These are phyloP conservation scores for Archips xylosteana DNA, from an alignment of 2,888 invertebrate species.

Conservation along the genomic window DNA sequence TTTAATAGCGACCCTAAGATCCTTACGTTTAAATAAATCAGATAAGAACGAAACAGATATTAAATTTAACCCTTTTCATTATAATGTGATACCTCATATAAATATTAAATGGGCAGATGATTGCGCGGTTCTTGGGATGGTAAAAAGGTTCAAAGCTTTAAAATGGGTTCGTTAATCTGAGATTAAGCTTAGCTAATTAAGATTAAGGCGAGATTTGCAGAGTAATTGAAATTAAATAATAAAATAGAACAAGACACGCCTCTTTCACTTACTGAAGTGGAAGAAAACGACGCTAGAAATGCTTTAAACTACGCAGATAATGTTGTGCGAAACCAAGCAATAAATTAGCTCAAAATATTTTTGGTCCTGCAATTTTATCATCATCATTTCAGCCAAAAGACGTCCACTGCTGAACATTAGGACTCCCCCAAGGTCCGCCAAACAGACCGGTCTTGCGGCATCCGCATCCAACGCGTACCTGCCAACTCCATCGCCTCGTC, in stretches of 20 bases:
- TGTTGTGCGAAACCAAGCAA: no score
- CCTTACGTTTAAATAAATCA: conserved; percentile 50
- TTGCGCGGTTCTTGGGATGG: conserved; percentile 56
- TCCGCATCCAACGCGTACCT: no score
- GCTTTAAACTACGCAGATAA: no score
- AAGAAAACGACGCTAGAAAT: background rate
- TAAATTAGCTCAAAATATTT: no score
- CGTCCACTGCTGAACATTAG: no score
- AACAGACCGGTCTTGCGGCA: no score
- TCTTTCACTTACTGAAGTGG: background rate
- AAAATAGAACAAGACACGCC: conserved; percentile 1
- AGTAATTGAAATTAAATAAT: conserved; percentile 15
- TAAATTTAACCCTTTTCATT: conserved; percentile 61
- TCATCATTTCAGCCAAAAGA: no score
- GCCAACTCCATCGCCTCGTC: no score
- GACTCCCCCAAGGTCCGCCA: no score
- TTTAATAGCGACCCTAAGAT: conserved; percentile 16
- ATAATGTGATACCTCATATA: conserved; percentile 56
- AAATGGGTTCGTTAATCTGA: conserved; percentile 59
- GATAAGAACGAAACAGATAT: conserved; percentile 49
- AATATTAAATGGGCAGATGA: conserved; percentile 67
- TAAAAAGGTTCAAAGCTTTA: conserved; percentile 59
- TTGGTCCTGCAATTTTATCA: no score
- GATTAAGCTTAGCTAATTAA: conserved; percentile 59
- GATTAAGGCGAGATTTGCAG: conserved; percentile 37